These are phyloP conservation scores for Scolanthus callimorphus DNA, from an alignment of 92 coral and sea anemone genomes.

Conservation along the genomic window DNA sequence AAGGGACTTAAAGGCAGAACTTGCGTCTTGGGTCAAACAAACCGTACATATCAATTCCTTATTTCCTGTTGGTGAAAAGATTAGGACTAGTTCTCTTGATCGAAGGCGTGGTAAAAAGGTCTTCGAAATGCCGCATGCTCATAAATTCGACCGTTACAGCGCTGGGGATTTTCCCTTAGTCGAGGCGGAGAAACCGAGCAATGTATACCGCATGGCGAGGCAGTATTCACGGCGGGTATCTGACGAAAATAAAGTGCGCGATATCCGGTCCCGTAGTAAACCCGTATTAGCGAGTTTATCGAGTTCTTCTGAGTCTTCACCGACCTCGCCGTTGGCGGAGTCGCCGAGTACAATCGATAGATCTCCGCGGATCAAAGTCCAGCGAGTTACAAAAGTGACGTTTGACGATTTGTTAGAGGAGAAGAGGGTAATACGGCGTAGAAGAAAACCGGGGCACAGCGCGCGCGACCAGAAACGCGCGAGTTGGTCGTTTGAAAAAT, in stretches of 20 bases:
- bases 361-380: slow-evolving; percentile 66
- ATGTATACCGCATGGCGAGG: slow-evolving; percentile 68
- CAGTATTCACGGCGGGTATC: slow-evolving; percentile 53
- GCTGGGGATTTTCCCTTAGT: slow-evolving; percentile 12
- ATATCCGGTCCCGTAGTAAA: slow-evolving; percentile 23
- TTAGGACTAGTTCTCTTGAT: slow-evolving; percentile 24
- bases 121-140: slow-evolving; percentile 18
- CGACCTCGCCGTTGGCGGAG: slow-evolving; percentile 5
- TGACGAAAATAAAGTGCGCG: slow-evolving; percentile 29
- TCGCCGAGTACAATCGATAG: slow-evolving; percentile 17
- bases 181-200: background rate
- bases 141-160: slow-evolving; percentile 19
- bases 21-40: slow-evolving; percentile 14
- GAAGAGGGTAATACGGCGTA: slow-evolving; percentile 52
- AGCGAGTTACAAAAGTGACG: slow-evolving; percentile 72
- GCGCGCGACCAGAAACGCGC: slow-evolving; percentile 48
- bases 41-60: slow-evolving; percentile 7
- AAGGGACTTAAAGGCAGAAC: slow-evolving; percentile 35
- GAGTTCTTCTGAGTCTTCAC: slow-evolving; percentile 4
- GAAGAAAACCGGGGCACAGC: slow-evolving; percentile 57
- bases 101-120: slow-evolving; percentile 30
- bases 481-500: slow-evolving; percentile 77
- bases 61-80: background rate
- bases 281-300: background rate
- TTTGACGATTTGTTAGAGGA: slow-evolving; percentile 50